Percentiles rank a stretch among this genome's conserved stretches.
Evolutionary conservation across 1,140 invertebrate species (phyloP).

Genomic region (Meloidogyne floridensis): DNA sequence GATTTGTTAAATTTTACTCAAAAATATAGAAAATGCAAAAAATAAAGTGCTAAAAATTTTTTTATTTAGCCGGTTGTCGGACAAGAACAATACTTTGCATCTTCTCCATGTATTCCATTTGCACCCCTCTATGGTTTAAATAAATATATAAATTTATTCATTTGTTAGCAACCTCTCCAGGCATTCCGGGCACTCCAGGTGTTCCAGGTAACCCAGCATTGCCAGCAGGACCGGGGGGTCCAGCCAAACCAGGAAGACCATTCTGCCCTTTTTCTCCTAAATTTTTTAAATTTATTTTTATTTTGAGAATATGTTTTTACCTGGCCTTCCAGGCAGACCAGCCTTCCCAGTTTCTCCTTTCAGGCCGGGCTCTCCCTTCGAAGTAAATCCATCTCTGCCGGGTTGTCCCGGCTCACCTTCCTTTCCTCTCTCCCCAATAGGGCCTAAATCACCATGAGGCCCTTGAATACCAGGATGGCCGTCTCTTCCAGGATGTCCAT

Average conservation of each 20-base stretch:
- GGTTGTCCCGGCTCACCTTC: slow-evolving; percentile 22
- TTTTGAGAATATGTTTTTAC: not conserved
- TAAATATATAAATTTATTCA: not conserved
- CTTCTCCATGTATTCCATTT: slow-evolving; percentile 12
- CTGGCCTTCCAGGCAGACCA: slow-evolving; percentile 20
- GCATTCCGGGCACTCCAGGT: slow-evolving; percentile 11
- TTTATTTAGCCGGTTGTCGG: not conserved
- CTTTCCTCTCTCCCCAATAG: slow-evolving; percentile 13
- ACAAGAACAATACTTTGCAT: slow-evolving; percentile 28
- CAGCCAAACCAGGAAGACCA: slow-evolving; percentile 27
- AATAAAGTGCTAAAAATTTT: not conserved
- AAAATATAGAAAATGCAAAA: too few relatives aligned
- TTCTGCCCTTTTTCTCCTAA: slow-evolving; percentile 34
- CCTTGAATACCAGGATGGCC: slow-evolving; percentile 38
- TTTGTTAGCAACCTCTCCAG: not conserved
- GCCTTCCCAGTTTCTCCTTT: slow-evolving; percentile 27
- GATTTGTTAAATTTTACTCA: too few relatives aligned
- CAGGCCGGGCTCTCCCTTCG: slow-evolving; percentile 25
- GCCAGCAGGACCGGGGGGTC: slow-evolving; percentile 28
- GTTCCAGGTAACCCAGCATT: slow-evolving; percentile 15
- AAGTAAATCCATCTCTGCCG: slow-evolving; percentile 27
- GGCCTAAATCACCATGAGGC: slow-evolving; percentile 17
- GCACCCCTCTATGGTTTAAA: not conserved
- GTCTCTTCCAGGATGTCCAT: slow-evolving; percentile 31
- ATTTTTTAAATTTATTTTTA: not conserved